Evolutionary conservation across 2,888 invertebrate genomes (phyloP).

Genomic region (Ophion obscuratus): DNA sequence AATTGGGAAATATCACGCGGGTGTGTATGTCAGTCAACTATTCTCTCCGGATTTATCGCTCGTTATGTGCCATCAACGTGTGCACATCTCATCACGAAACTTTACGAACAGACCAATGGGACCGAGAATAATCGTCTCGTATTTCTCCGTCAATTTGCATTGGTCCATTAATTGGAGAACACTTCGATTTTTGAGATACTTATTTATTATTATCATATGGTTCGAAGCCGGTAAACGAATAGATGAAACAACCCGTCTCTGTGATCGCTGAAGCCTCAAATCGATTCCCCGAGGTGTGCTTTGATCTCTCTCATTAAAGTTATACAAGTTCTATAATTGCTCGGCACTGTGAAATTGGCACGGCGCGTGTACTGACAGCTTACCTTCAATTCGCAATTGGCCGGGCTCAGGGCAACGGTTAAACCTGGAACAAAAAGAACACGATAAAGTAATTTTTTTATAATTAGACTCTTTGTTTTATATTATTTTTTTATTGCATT

Average conservation of each 20-base stretch:
- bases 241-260: neutral
- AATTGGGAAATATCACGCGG: neutral
- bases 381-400: conserved; percentile 77
- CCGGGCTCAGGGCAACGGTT: conserved; percentile 74
- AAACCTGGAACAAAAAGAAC: conserved; percentile 75
- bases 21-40: neutral
- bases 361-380: conserved; percentile 57
- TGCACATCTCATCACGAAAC: conserved; percentile 6
- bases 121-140: neutral
- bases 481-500: no score
- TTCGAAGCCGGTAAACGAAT: neutral
- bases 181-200: neutral
- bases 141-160: neutral
- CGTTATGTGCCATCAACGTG: neutral
- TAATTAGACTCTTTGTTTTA: neutral
- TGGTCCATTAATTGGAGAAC: neutral
- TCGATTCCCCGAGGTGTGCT: neutral
- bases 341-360: neutral
- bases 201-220: neutral
- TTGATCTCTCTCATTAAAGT: neutral
- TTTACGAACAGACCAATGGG: conserved; percentile 27
- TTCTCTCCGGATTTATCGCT: neutral
- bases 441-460: neutral
- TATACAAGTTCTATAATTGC: neutral
- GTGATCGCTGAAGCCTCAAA: neutral